Percentiles rank a stretch among this genome's conserved stretches.
phyloP scores from a whole-genome alignment of 1,140 invertebrate genomes.

The Aricia agestis region DNA sequence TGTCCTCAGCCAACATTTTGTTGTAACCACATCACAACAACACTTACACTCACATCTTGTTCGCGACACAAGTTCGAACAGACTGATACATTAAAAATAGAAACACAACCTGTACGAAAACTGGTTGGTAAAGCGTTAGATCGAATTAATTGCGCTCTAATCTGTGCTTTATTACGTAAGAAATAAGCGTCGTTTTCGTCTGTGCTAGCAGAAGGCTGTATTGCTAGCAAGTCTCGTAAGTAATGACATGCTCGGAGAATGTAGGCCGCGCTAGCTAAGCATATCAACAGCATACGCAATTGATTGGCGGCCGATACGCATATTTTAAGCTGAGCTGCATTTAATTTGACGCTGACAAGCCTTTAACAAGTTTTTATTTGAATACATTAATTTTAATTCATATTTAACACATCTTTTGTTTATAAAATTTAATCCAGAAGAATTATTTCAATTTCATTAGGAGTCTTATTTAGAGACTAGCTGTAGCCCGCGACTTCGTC shows the following conservation, averaged over 20 bases:
- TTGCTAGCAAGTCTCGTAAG: conserved; percentile 61
- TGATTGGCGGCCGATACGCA: neutral
- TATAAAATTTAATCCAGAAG: too few species aligned
- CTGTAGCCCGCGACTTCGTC: too few species aligned
- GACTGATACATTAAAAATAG: conserved; percentile 16
- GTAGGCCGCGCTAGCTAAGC: conserved; percentile 55
- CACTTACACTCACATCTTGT: conserved; percentile 21
- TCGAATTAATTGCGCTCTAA: neutral
- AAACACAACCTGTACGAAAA: neutral
- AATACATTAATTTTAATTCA: too few species aligned
- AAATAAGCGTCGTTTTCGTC: neutral
- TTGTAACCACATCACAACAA: conserved; percentile 46
- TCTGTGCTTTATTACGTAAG: neutral
- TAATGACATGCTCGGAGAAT: conserved; percentile 68
- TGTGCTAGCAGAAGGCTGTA: neutral
- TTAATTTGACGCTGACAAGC: too few species aligned
- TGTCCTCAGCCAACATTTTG: conserved; percentile 64
- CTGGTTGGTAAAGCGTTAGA: neutral
- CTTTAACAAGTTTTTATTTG: too few species aligned
- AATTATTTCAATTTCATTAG: too few species aligned
- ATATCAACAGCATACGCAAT: conserved; percentile 25
- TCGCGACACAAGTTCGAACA: conserved; percentile 26
- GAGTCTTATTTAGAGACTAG: too few species aligned
- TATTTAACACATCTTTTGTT: too few species aligned
- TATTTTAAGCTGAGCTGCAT: too few species aligned